Evolutionary conservation across 1,140 invertebrate genomes (phyloP).

Genomic region (Tyrophagus putrescentiae): DNA sequence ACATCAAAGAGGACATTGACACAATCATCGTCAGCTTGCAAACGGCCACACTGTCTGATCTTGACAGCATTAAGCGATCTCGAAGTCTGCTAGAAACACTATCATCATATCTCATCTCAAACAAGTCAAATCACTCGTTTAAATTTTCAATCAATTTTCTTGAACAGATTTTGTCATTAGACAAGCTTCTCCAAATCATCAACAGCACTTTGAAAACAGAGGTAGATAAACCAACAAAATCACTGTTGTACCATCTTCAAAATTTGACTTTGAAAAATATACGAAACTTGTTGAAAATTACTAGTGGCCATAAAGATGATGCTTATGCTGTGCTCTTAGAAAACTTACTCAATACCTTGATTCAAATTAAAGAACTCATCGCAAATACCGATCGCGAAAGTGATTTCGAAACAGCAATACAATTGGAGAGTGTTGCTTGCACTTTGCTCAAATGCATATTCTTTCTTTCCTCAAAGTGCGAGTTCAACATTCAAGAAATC

Average conservation of each 20-base stretch:
- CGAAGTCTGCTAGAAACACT: background rate
- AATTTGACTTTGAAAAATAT: background rate
- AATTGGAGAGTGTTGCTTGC: background rate
- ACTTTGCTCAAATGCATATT: constrained; percentile 5
- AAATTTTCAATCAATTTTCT: background rate
- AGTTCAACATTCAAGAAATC: background rate
- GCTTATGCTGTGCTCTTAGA: background rate
- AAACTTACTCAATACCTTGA: constrained; percentile 4
- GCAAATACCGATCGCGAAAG: background rate
- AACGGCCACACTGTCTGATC: background rate
- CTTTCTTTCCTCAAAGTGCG: background rate
- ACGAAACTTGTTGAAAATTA: constrained; percentile 1
- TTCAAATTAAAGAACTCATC: background rate
- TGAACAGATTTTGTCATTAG: background rate
- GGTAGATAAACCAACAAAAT: background rate
- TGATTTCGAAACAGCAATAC: background rate
- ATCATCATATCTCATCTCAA: background rate
- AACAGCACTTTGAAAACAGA: background rate
- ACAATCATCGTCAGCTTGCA: background rate
- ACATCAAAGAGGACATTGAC: background rate
- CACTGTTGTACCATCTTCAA: background rate
- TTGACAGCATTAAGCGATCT: background rate
- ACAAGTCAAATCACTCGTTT: background rate
- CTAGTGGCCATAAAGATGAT: background rate
- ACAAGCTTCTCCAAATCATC: background rate